Evolutionary conservation across 1,140 invertebrate species (phyloP).

Genomic region (Caerostris extrusa): DNA sequence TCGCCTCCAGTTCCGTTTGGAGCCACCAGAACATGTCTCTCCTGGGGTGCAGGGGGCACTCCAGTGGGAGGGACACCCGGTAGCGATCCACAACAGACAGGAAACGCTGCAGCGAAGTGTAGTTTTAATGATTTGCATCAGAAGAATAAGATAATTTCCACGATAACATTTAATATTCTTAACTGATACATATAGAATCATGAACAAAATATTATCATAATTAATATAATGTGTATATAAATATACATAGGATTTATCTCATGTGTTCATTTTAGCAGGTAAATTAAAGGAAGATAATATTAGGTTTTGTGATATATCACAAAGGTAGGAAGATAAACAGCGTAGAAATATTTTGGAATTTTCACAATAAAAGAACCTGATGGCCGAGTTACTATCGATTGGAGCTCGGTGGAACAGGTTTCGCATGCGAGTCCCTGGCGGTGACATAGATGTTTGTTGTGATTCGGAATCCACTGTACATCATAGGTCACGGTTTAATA

Average conservation of each 20-base stretch:
- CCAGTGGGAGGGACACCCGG: slow-evolving; percentile 90
- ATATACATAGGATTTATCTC: background rate
- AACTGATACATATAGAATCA: background rate
- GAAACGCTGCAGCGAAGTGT: slow-evolving; percentile 86
- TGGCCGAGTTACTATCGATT: no score
- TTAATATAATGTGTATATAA: background rate
- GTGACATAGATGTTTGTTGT: no score
- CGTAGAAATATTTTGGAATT: no score
- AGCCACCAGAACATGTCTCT: slow-evolving; percentile 87
- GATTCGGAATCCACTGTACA: no score
- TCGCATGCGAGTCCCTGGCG: no score
- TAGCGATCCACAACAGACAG: slow-evolving; percentile 92
- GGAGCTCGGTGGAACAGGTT: no score
- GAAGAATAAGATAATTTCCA: background rate
- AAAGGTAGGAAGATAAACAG: no score
- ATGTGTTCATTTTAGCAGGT: no score
- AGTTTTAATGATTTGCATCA: background rate
- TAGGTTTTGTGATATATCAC: no score
- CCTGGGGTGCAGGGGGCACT: slow-evolving; percentile 93
- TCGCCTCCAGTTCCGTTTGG: slow-evolving; percentile 87
- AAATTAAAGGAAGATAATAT: no score
- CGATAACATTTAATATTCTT: background rate
- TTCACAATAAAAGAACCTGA: no score
- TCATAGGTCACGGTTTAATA: no score
- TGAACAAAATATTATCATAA: background rate